Evolutionary conservation across 2,113 vertebrate species (phyloP), one percentile per base, ranked within the genome.

Genomic region (Vulpes vulpes): DNA sequence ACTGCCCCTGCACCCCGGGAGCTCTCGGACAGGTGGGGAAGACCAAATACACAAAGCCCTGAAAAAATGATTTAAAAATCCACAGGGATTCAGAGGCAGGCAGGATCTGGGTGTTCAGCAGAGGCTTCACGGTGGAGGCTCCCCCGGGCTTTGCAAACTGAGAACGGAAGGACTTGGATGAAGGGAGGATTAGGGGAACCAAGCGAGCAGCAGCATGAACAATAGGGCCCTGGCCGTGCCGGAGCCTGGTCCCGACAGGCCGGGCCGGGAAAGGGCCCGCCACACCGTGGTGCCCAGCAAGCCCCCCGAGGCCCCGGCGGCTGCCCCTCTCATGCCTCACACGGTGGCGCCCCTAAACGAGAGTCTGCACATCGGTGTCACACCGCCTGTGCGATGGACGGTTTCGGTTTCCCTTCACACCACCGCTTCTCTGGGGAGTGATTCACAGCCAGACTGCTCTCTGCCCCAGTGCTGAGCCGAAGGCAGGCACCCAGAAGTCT

Each of bases 221-320:
- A 12, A 53, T 32, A 65, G 32, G 32, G 20, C 32, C 27, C 6
- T 74, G n/a, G 19, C 49, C 12, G 12, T 0, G 1, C 25, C n/a
- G 1, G 23, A 65, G 67, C 6, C 51, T 32, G 35, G 27, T 8
- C 16, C 11, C 1, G 11, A 74, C 69, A 49, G 35, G 80, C 3
- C 11, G 1, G 49, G 23, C 64, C 19, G 11, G 57, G 80, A 16
- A 35, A 67, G 62, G 69, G 25, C 9, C 20, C 3, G 43, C 30
- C 78, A 20, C 25, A 8, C 11, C 2, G 12, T 0, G 9, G 12
- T 35, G 27, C 23, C 32, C 38, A 32, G 5, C 4, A 8, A 15
- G 5, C 11, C 65, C 30, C 32, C 82, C 80, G 11, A 30, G 74
- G 27, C 67, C 19, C 74, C 0, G 0, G 65, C 55, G 1, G 55